Percentiles rank a stretch among this genome's conserved stretches.
Evolutionary conservation across 2,888 invertebrate genomes (phyloP).

Genomic region (Tiliacea citrago): DNA sequence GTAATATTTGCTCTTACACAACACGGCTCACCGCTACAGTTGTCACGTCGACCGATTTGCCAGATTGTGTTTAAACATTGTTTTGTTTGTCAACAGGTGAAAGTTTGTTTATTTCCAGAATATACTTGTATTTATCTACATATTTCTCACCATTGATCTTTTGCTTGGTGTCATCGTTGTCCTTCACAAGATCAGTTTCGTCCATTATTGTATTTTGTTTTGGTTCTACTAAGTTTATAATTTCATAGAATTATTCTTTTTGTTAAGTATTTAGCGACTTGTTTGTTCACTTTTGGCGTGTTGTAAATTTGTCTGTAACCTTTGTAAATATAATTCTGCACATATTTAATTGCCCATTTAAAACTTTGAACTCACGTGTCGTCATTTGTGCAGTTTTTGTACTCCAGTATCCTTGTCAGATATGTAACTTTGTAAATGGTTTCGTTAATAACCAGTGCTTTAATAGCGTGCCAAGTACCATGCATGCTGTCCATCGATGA

Average conservation of each 20-base stretch:
- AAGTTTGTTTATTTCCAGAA: constrained; percentile 37
- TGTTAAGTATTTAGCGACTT: constrained; percentile 20
- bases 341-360: constrained; percentile 58
- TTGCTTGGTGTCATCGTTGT: constrained; percentile 1
- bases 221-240: constrained; percentile 10
- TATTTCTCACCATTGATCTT: constrained; percentile 29
- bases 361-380: constrained; percentile 44
- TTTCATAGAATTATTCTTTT: constrained; percentile 18
- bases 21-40: constrained; percentile 22
- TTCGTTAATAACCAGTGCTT: no score
- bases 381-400: constrained; percentile 33
- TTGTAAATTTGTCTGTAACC: constrained; percentile 41
- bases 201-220: constrained; percentile 2
- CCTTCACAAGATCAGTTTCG: background rate
- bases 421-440: no score
- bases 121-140: constrained; percentile 7
- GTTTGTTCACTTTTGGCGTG: constrained; percentile 20
- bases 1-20: constrained; percentile 36
- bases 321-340: constrained; percentile 44
- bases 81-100: constrained; percentile 47
- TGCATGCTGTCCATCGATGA: constrained; percentile 7
- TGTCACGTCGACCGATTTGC: constrained; percentile 36
- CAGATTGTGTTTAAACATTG: constrained; percentile 46
- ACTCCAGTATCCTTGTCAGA: constrained; percentile 31
- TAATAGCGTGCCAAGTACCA: no score